phyloP scores from a whole-genome alignment of 2,113 vertebrate genomes.

The Ascaphus truei region DNA sequence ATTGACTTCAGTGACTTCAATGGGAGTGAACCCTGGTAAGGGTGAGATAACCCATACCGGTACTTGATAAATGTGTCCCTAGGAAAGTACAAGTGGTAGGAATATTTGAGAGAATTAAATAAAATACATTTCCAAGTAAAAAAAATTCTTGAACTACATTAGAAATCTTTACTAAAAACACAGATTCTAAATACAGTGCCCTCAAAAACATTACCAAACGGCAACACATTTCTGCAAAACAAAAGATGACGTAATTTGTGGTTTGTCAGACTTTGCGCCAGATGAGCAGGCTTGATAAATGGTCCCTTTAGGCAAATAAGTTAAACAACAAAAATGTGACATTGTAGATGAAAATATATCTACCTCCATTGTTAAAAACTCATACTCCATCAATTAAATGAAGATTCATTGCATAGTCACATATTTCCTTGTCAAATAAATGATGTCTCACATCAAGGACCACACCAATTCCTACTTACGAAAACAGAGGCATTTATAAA shows the following conservation, averaged over 20 bases:
- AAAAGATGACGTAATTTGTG: conserved; percentile 19
- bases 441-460: conserved; percentile 80
- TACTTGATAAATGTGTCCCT: too few species aligned
- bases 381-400: conserved; percentile 81
- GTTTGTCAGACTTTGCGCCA: conserved; percentile 11
- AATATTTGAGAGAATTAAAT: too few species aligned
- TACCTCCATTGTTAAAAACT: conserved; percentile 66
- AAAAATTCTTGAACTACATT: too few species aligned
- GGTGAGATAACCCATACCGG: too few species aligned
- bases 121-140: too few species aligned
- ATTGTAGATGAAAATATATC: conserved; percentile 57
- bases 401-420: conserved; percentile 72
- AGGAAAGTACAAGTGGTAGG: too few species aligned
- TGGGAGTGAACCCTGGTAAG: too few species aligned
- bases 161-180: too few species aligned
- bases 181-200: too few species aligned
- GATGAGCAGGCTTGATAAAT: conserved; percentile 29
- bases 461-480: conserved; percentile 78
- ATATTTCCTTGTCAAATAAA: conserved; percentile 88
- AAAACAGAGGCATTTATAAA: conserved; percentile 77
- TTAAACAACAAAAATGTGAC: conserved; percentile 52
- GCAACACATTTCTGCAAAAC: background rate
- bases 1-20: too few species aligned
- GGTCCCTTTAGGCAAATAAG: conserved; percentile 50
- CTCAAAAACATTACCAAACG: background rate